Percentiles rank a stretch among this genome's conserved stretches.
Conservation (phyloP, 2,797 vertebrate genomes). For the Yasuhikotakia modesta region DNA sequence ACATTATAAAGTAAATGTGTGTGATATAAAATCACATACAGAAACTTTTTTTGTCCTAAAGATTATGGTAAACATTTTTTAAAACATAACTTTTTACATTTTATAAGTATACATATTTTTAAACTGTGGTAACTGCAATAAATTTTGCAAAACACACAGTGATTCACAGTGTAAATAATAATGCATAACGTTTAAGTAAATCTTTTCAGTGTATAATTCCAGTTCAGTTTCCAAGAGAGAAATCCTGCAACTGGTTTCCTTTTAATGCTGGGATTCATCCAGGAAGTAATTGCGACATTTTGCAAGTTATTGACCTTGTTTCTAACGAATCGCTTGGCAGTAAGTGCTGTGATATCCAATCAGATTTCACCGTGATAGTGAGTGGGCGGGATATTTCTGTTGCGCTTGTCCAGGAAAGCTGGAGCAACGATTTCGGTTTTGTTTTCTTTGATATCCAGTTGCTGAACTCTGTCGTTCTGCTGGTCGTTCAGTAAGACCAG, state of each 20-base stretch:
- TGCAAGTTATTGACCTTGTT: background rate
- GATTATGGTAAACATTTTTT: too few species aligned
- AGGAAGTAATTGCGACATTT: slow-evolving; percentile 38
- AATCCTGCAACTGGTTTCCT: background rate
- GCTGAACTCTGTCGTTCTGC: slow-evolving; percentile 49
- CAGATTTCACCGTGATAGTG: background rate
- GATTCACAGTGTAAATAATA: background rate
- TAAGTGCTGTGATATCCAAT: slow-evolving; percentile 64
- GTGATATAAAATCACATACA: too few species aligned
- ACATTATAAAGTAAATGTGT: background rate
- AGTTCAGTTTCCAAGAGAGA: background rate
- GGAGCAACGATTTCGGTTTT: slow-evolving; percentile 69
- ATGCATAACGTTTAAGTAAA: background rate
- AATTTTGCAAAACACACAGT: background rate
- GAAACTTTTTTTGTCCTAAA: too few species aligned
- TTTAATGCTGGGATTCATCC: slow-evolving; percentile 26
- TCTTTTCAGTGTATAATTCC: background rate
- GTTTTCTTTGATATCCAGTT: slow-evolving; percentile 54
- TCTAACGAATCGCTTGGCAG: slow-evolving; percentile 44
- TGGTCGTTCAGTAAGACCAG: slow-evolving; percentile 65
- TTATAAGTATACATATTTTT: too few species aligned
- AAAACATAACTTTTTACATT: too few species aligned
- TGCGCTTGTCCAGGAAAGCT: slow-evolving; percentile 71
- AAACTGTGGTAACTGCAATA: background rate
- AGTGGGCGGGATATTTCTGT: slow-evolving; percentile 62